Percentiles rank a stretch among this genome's conserved stretches.
Conservation (phyloP, 1,140 invertebrate genomes). For the Drosophila bocki region DNA sequence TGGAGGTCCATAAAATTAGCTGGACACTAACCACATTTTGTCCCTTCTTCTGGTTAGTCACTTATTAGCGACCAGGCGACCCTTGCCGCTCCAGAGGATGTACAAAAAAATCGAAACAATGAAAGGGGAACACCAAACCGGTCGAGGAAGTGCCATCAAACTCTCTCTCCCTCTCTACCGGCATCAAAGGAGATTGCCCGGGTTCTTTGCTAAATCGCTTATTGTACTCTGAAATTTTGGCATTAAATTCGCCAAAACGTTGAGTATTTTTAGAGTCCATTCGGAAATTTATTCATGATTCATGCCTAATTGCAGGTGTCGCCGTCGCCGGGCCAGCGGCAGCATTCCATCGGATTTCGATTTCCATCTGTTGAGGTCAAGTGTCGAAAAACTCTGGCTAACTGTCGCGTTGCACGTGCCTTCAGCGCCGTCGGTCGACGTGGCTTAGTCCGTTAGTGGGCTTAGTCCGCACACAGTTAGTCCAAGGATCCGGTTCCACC, state of each 20-base stretch:
- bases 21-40: constrained; percentile 17
- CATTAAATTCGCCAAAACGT: constrained; percentile 9
- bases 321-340: not conserved
- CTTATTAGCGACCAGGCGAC: constrained; percentile 36
- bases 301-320: constrained; percentile 61
- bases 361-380: constrained; percentile 49
- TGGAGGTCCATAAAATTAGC: constrained; percentile 16
- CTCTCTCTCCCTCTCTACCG: not conserved
- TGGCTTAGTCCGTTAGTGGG: not conserved
- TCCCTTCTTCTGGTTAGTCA: constrained; percentile 42
- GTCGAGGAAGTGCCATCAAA: constrained; percentile 20
- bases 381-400: constrained; percentile 38
- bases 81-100: not conserved
- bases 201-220: constrained; percentile 15
- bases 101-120: not conserved
- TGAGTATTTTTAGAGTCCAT: constrained; percentile 49
- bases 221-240: constrained; percentile 26
- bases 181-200: not conserved
- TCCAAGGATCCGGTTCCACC: constrained; percentile 54
- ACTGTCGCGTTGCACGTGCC: constrained; percentile 28
- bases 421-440: constrained; percentile 4
- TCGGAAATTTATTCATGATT: constrained; percentile 63
- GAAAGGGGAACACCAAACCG: constrained; percentile 35
- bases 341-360: constrained; percentile 23
- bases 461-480: constrained; percentile 5